A percentile compares a stretch with the other conserved stretches of the same genome.
These are phyloP conservation scores for Ferrisia virgata DNA, from an alignment of 2,888 invertebrate species.

Conservation along the genomic window DNA sequence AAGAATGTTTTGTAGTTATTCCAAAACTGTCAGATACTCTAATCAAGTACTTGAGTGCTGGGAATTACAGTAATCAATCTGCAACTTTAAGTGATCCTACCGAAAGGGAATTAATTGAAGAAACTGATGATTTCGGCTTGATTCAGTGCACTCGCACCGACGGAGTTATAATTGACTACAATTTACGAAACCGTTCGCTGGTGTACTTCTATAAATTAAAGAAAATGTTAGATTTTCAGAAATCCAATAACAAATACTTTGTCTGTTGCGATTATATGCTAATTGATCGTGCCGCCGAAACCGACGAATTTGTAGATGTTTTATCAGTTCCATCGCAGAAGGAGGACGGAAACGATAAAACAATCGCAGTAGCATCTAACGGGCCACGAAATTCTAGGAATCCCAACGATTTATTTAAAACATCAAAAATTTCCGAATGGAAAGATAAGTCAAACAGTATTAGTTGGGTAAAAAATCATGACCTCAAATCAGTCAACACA, in stretches of 20 bases:
- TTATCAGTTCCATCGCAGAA: too few species aligned
- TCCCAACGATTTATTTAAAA: constrained; percentile 7
- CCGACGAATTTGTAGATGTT: neutral
- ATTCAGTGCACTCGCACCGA: constrained; percentile 12
- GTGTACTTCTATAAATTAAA: constrained; percentile 10
- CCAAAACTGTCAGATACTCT: neutral
- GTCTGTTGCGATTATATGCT: neutral
- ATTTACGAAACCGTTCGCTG: neutral
- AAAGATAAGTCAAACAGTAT: neutral
- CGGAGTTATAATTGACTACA: constrained; percentile 27
- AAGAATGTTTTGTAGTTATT: neutral
- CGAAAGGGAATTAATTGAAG: neutral
- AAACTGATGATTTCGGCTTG: neutral
- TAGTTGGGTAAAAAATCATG: neutral
- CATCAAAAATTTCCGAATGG: neutral
- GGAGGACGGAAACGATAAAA: neutral
- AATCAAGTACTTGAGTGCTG: neutral
- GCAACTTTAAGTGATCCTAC: neutral
- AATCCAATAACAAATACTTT: constrained; percentile 23
- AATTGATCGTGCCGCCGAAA: neutral
- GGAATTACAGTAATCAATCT: neutral
- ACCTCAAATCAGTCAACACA: neutral
- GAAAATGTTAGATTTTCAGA: constrained; percentile 29
- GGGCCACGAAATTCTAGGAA: neutral
- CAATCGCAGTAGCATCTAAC: neutral